Evolutionary conservation across 2,113 vertebrate genomes (phyloP), one percentile per base, ranked within the genome.

Genomic region (Ardeotis arabs): DNA sequence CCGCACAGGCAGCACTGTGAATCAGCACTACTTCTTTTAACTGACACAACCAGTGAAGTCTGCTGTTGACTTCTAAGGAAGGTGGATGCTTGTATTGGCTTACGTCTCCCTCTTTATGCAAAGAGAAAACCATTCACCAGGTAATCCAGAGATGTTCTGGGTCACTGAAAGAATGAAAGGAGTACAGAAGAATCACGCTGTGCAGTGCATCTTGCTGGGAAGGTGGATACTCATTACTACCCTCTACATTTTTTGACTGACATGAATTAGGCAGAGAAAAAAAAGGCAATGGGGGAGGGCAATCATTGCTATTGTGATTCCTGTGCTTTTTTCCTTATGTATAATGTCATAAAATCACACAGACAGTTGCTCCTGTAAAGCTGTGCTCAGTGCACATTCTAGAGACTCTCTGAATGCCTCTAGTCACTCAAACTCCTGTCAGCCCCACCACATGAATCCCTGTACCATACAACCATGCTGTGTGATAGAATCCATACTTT

Each of bases 271-370:
- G 27, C 12, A 70, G 10, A 15, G 28, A 4, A 10, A 58, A 41
- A 9, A 17, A 10, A 3, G 8, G 22, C 41, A 44, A 14, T 44
- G 6, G 7, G 6, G 4, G 24, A 39, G 25, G 5, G 18, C 2
- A 2, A 60, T 63, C 6, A 79, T 0, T 58, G n/a, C 8, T 73
- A 28, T 10, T 58, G 55, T 2, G 0, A 69, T 69, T 77, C 70
- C 21, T 35, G 20, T 2, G 9, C 5, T 24, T 77, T 68, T 67
- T 50, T 52, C n/a, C 14, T 1, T 21, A 44, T 2, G 4, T 28
- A 23, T 5, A 73, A 82, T 5, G 2, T 24, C 67, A 82, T 7
- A 84, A 80, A 44, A 35, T 52, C 18, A 67, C 60, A 63, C 8
- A 47, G 10, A 33, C 4, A 21, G 39, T 4, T 81, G 53, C 23